Percentiles rank a stretch among this genome's conserved stretches.
Evolutionary conservation across 2,888 invertebrate genomes (phyloP).

Genomic region (Myopa tessellatipennis): DNA sequence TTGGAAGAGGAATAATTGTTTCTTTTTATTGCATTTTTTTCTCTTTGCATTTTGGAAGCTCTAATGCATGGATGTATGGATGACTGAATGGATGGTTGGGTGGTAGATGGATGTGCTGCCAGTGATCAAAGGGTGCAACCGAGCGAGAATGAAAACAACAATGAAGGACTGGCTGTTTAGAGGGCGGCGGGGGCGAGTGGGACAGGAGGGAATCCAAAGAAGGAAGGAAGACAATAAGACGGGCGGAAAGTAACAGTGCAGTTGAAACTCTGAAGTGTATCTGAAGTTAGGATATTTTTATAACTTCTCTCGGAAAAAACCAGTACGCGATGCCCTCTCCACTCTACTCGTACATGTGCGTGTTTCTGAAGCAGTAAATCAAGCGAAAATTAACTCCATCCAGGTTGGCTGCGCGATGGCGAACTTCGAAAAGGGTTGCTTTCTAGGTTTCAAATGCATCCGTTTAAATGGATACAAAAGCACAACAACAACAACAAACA

Average conservation of each 20-base stretch:
- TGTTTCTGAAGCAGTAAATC: constrained; percentile 34
- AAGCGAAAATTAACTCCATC: constrained; percentile 43
- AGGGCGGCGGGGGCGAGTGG: neutral
- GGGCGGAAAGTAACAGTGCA: constrained; percentile 7
- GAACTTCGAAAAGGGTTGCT: constrained; percentile 6
- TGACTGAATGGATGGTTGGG: constrained; percentile 25
- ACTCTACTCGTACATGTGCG: constrained; percentile 14
- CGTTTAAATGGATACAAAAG: too few relatives aligned
- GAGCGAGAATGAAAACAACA: constrained; percentile 35
- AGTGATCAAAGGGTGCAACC: constrained; percentile 44
- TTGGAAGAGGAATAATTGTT: constrained; percentile 32
- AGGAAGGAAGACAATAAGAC: neutral
- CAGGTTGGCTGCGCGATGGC: neutral
- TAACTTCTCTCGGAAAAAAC: constrained; percentile 52
- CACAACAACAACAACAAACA: too few relatives aligned
- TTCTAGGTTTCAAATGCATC: neutral
- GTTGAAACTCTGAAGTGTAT: constrained; percentile 23
- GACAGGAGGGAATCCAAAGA: neutral
- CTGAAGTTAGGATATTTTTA: constrained; percentile 49
- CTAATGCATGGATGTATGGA: constrained; percentile 40
- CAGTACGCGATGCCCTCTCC: constrained; percentile 42
- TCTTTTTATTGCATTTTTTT: constrained; percentile 8
- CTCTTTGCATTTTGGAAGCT: constrained; percentile 30
- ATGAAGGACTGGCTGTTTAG: constrained; percentile 15
- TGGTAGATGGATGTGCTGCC: constrained; percentile 27